Evolutionary conservation across 2,113 vertebrate genomes (phyloP).

Genomic region (Apus apus): DNA sequence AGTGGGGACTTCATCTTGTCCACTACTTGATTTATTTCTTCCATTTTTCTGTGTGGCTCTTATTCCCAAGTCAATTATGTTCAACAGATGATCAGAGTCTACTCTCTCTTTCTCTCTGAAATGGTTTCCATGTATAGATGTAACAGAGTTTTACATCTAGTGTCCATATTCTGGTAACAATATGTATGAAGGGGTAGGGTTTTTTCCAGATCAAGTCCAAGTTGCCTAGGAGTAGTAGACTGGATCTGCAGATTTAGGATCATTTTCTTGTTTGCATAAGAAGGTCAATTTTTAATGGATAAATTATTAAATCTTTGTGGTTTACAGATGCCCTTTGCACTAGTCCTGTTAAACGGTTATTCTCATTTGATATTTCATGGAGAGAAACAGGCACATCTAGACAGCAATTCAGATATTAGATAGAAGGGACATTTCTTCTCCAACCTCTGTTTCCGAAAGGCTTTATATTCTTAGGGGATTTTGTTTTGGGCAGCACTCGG

Average conservation of each 20-base stretch:
- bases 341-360: not conserved
- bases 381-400: not conserved
- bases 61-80: not conserved
- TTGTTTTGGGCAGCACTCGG: slow-evolving; percentile 62
- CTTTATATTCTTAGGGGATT: slow-evolving; percentile 48
- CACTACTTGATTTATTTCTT: not conserved
- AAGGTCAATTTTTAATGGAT: not conserved
- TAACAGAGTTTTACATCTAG: not conserved
- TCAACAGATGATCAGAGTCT: not conserved
- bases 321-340: not conserved
- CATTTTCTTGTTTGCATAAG: not conserved
- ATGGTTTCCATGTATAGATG: not conserved
- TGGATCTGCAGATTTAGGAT: not conserved
- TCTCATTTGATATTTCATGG: not conserved
- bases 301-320: not conserved
- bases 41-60: not conserved
- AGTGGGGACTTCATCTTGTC: not conserved
- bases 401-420: not conserved
- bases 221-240: not conserved
- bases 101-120: not conserved
- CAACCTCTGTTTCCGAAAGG: slow-evolving; percentile 37
- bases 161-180: not conserved
- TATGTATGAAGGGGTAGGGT: not conserved
- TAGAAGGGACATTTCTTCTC: not conserved
- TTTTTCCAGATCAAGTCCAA: not conserved